A percentile compares a stretch with the other conserved stretches of the same genome.
phyloP scores from a whole-genome alignment of 2,888 invertebrate genomes.

The Carcina quercana region DNA sequence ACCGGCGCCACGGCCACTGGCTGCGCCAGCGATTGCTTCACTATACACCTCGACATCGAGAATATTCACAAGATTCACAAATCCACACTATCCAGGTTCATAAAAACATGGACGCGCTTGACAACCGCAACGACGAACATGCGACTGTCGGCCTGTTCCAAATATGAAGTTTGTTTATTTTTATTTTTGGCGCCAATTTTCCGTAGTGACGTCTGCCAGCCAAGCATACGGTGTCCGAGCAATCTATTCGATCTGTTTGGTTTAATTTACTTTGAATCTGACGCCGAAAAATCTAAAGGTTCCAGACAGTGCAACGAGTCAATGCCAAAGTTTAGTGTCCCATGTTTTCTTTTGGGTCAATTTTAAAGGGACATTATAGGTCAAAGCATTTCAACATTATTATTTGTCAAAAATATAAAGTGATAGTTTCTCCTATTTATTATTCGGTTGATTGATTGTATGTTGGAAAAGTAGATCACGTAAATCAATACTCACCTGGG shows the following conservation, averaged over 20 bases:
- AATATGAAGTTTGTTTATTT: slow-evolving; percentile 70
- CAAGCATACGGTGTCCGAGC: slow-evolving; percentile 26
- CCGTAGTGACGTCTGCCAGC: slow-evolving; percentile 46
- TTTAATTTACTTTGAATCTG: too few species aligned
- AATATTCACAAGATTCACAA: slow-evolving; percentile 20
- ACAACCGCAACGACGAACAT: slow-evolving; percentile 58
- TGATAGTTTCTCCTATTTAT: too few species aligned
- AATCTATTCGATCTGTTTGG: slow-evolving; percentile 10
- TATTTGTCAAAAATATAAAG: too few species aligned
- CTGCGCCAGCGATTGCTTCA: slow-evolving; percentile 60
- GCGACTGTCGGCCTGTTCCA: slow-evolving; percentile 65
- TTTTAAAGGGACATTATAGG: too few species aligned
- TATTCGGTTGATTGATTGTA: too few species aligned
- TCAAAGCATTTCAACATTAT: too few species aligned
- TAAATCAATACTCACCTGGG: slow-evolving; percentile 80
- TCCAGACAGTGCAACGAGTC: too few species aligned
- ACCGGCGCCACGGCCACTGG: slow-evolving; percentile 31
- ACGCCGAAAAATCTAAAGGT: too few species aligned
- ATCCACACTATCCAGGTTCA: too few species aligned
- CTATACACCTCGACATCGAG: slow-evolving; percentile 68
- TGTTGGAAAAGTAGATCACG: too few species aligned
- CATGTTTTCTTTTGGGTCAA: too few species aligned
- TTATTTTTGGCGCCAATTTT: slow-evolving; percentile 69
- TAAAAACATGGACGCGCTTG: slow-evolving; percentile 29
- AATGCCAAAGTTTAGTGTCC: too few species aligned